These are phyloP conservation scores for Eupeodes latifasciatus DNA, from an alignment of 2,888 invertebrate genomes.

Conservation along the genomic window DNA sequence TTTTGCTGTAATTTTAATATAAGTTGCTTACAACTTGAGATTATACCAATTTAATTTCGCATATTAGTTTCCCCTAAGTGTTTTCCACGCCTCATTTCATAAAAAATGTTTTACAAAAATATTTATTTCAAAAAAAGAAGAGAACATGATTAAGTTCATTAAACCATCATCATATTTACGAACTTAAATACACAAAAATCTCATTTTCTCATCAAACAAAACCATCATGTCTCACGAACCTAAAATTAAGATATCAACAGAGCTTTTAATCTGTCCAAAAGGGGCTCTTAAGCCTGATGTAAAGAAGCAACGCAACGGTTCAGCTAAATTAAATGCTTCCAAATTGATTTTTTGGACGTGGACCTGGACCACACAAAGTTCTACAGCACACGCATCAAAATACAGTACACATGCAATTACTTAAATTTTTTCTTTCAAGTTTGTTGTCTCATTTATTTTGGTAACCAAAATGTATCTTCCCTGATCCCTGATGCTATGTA, in stretches of 20 bases:
- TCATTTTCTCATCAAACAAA: conserved; percentile 12
- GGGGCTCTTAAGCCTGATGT: neutral
- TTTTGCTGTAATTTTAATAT: neutral
- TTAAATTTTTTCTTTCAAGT: neutral
- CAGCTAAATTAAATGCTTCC: neutral
- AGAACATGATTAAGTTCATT: neutral
- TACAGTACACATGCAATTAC: conserved; percentile 24
- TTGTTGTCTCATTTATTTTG: neutral
- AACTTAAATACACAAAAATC: conserved; percentile 11
- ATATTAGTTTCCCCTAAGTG: neutral
- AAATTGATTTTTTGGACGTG: conserved; percentile 39
- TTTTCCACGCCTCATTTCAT: conserved; percentile 3
- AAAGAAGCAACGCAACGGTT: neutral
- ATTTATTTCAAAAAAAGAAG: neutral
- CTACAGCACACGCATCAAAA: neutral
- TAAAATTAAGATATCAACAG: conserved; percentile 54
- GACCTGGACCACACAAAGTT: conserved; percentile 55
- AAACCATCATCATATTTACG: neutral
- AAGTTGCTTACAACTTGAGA: neutral
- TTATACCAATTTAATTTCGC: neutral
- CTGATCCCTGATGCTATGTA: neutral
- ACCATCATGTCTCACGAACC: conserved; percentile 27
- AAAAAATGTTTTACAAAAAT: neutral
- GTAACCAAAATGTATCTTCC: neutral
- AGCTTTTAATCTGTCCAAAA: conserved; percentile 20